Evolutionary conservation across 2,888 invertebrate species (phyloP).

Genomic region (Dynastes grantii): DNA sequence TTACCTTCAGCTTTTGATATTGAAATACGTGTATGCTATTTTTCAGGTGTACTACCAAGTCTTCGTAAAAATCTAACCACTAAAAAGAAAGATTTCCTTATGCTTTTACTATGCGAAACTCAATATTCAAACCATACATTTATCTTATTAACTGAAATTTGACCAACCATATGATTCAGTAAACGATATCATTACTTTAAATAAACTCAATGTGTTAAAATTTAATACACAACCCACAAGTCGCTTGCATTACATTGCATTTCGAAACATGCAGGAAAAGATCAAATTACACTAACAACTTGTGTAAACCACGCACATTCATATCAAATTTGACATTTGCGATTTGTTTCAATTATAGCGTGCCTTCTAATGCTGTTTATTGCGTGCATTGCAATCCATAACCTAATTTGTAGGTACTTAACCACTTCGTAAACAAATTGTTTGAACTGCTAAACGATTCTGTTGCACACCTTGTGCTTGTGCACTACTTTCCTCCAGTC

Average conservation of each 20-base stretch:
- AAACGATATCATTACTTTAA: too few species aligned
- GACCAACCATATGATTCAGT: too few species aligned
- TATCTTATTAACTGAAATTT: too few species aligned
- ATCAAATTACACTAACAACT: background rate
- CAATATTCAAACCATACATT: too few species aligned
- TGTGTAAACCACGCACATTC: background rate
- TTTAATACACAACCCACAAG: too few species aligned
- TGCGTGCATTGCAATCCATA: background rate
- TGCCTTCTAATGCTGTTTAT: background rate
- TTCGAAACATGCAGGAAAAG: constrained; percentile 4
- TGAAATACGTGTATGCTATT: too few species aligned
- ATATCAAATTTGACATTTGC: constrained; percentile 6
- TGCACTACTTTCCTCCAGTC: background rate
- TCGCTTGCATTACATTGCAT: background rate
- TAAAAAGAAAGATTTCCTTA: too few species aligned
- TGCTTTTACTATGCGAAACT: too few species aligned
- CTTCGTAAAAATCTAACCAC: too few species aligned
- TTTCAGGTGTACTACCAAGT: too few species aligned
- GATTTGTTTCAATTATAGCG: constrained; percentile 3
- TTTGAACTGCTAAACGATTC: background rate
- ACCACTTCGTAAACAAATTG: constrained; percentile 1
- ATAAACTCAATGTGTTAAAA: too few species aligned
- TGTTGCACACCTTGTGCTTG: background rate
- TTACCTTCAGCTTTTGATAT: too few species aligned
- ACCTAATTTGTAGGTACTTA: background rate